Percentiles rank a stretch among this genome's conserved stretches.
Evolutionary conservation across 2,888 invertebrate genomes (phyloP).

Genomic region (Galerucella nymphaeae): DNA sequence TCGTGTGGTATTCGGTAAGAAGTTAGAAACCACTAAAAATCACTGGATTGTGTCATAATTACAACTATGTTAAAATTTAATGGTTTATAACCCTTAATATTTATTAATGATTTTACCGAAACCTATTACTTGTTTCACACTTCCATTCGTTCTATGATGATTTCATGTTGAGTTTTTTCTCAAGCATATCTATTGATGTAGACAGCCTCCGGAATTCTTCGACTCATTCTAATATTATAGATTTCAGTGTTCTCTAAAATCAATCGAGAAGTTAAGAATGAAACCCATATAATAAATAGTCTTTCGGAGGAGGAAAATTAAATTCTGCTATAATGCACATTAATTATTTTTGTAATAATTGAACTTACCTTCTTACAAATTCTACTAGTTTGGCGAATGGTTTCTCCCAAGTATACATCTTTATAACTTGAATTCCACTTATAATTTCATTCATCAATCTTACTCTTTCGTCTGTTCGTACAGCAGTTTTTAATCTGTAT

Average conservation of each 20-base stretch:
- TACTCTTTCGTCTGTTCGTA: slow-evolving; percentile 73
- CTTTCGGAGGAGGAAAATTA: too few species aligned
- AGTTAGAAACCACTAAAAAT: too few species aligned
- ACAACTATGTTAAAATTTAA: too few species aligned
- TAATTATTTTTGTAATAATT: not conserved
- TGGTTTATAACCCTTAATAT: not conserved
- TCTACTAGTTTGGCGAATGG: slow-evolving; percentile 53
- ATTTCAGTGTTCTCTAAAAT: not conserved
- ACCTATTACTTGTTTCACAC: not conserved
- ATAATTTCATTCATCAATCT: slow-evolving; percentile 78
- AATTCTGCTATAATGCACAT: too few species aligned
- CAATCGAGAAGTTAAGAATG: not conserved
- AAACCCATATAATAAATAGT: too few species aligned
- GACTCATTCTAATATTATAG: not conserved
- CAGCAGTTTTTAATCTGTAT: slow-evolving; percentile 66
- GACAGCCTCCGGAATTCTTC: slow-evolving; percentile 4
- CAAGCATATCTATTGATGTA: not conserved
- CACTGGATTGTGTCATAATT: too few species aligned
- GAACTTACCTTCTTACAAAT: slow-evolving; percentile 45
- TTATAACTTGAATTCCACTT: slow-evolving; percentile 65
- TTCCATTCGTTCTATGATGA: not conserved
- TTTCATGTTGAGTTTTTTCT: not conserved
- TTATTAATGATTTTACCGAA: not conserved
- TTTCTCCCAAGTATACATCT: slow-evolving; percentile 56
- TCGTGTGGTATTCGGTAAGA: too few species aligned